A percentile compares a stretch with the other conserved stretches of the same genome.
Conservation (phyloP, 2,113 vertebrate genomes). For the Sarotherodon lohbergeri region DNA sequence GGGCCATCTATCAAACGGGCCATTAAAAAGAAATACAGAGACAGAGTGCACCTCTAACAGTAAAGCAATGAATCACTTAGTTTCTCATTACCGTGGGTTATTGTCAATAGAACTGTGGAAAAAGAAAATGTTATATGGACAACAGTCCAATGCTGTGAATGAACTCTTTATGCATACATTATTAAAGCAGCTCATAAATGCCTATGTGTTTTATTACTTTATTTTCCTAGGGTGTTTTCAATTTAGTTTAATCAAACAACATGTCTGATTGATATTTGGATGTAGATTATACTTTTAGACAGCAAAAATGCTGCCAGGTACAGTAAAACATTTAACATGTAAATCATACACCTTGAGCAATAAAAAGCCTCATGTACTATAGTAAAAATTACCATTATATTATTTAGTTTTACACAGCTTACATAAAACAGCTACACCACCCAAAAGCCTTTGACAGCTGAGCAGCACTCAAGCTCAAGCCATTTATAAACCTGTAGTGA, state of each 20-base stretch:
- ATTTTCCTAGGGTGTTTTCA: conserved; percentile 6
- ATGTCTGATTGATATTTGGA: conserved; percentile 31
- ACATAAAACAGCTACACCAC: background rate
- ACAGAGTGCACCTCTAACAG: background rate
- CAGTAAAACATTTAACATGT: conserved; percentile 13
- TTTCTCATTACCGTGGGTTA: background rate
- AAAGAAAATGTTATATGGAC: background rate
- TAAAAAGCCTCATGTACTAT: conserved; percentile 10
- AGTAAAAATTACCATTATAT: conserved; percentile 12
- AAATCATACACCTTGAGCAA: conserved; percentile 10
- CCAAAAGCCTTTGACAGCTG: background rate
- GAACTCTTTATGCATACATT: conserved; percentile 9
- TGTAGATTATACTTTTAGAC: background rate
- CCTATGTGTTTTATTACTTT: conserved; percentile 15
- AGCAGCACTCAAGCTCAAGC: background rate
- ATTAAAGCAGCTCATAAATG: conserved; percentile 29
- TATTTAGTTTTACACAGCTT: background rate
- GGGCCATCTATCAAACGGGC: conserved; percentile 10
- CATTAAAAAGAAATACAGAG: conserved; percentile 18
- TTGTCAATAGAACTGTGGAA: background rate
- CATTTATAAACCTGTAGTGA: conserved; percentile 10
- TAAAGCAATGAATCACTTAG: conserved; percentile 6
- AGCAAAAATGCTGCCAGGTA: background rate
- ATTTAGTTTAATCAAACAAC: conserved; percentile 24
- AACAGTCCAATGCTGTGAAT: background rate